Evolutionary conservation across 2,888 invertebrate genomes (phyloP), one percentile per base, ranked within the genome.

Genomic region (Ligdia adustata): DNA sequence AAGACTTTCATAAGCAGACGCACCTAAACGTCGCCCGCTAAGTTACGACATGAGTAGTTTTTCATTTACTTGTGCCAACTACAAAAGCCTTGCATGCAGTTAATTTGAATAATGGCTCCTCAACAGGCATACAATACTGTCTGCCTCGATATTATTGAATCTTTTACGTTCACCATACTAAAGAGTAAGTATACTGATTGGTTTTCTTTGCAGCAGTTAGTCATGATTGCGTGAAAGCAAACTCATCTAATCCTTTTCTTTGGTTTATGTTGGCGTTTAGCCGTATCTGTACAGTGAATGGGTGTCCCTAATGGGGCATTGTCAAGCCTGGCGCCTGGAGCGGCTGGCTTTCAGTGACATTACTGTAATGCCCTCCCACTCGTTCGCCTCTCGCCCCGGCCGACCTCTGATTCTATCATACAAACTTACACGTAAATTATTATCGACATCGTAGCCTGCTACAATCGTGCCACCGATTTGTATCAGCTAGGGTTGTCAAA

Each of bases 221-320:
- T 20, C 20, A 27, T 34, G 15, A 31, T 9, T 29, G 15, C 27
- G 15, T 16, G 16, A 34, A 24, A 55, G 60, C 55, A 59, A 54
- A 63, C 57, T 60, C 50, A 37, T 32, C 28, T 39, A 28, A 35
- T 45, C 11, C 39, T 12, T 33, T 42, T 22, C 18, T 37, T 43
- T 39, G 26, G 48, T 55, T 51, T 55, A 52, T 51, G 42, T 39
- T 33, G 38, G 43, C 35, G 39, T 52, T 50, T 51, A 44, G 42
- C 45, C 43, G 24, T 51, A 49, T 54, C 63, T 60, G 60, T 56
- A 57, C 64, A 54, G 59, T 70, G 64, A 64, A 66, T 63, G 66
- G 60, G 64, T 62, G 53, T 58, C 52, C 65, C 50, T 73, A 77
- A 77, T 75, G 69, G 74, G 51, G 67, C 62, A 76, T 77, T 76